Conservation (phyloP, 1,140 invertebrate genomes). For the Drosophila rufa region DNA sequence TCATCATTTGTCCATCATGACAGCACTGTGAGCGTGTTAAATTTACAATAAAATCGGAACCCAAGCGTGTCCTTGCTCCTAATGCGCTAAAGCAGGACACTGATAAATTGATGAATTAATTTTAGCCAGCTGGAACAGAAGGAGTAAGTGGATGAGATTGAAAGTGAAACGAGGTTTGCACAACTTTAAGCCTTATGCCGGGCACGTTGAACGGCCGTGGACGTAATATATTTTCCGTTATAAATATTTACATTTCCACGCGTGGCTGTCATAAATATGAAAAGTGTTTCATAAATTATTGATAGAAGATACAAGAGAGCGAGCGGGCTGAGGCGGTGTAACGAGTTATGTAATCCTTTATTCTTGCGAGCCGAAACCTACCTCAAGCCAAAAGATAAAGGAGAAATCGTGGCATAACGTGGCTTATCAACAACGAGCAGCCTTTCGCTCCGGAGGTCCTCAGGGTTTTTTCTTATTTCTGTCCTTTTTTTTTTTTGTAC, state of each 20-base stretch:
- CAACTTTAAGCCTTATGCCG: conserved; percentile 2
- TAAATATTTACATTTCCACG: conserved; percentile 49
- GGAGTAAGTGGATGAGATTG: background rate
- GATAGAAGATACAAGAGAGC: conserved; percentile 15
- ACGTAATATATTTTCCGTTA: conserved; percentile 11
- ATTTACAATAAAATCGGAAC: conserved; percentile 13
- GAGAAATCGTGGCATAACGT: conserved; percentile 47
- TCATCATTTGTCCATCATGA: conserved; percentile 57
- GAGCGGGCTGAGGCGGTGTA: background rate
- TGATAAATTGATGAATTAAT: conserved; percentile 58
- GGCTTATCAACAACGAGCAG: conserved; percentile 41
- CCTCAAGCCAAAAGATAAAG: conserved; percentile 46
- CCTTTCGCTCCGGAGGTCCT: conserved; percentile 28
- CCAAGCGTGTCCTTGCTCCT: conserved; percentile 9
- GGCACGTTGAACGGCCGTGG: conserved; percentile 3
- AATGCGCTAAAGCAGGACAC: conserved; percentile 20
- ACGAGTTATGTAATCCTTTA: conserved; percentile 39
- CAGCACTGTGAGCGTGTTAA: conserved; percentile 52
- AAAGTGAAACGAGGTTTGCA: background rate
- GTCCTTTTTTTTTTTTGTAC: background rate
- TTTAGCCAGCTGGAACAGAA: background rate
- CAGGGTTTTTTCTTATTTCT: background rate
- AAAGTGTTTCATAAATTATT: conserved; percentile 58
- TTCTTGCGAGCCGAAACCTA: conserved; percentile 13
- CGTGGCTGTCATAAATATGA: conserved; percentile 67